Evolutionary conservation across 1,140 invertebrate species (phyloP).

Genomic region (Thereuonema tuberculata): DNA sequence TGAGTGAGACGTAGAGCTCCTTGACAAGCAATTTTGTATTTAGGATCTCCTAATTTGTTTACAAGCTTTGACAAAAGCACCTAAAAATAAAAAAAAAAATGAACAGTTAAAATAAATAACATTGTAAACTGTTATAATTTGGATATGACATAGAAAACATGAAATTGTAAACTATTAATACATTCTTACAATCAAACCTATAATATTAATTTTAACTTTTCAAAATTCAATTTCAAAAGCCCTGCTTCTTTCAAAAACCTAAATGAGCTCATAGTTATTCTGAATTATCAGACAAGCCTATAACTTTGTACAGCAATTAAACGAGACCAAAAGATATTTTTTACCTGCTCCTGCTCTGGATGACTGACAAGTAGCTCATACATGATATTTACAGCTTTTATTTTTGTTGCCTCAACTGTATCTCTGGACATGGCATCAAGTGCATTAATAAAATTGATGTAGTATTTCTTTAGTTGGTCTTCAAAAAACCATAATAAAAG

Average conservation of each 20-base stretch:
- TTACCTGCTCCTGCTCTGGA: constrained; percentile 74
- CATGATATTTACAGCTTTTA: constrained; percentile 61
- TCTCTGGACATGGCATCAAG: constrained; percentile 49
- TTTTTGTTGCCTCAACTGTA: constrained; percentile 59
- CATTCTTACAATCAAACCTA: too few species aligned
- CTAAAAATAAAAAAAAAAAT: constrained; percentile 23
- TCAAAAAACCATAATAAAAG: constrained; percentile 60
- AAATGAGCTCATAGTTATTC: too few species aligned
- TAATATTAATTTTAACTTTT: too few species aligned
- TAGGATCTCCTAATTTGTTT: constrained; percentile 92
- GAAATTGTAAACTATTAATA: too few species aligned
- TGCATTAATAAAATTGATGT: constrained; percentile 51
- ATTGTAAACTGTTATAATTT: constrained; percentile 3
- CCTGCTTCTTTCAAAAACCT: too few species aligned
- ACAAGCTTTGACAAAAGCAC: constrained; percentile 64
- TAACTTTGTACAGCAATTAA: too few species aligned
- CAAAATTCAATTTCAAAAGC: too few species aligned
- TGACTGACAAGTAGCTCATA: constrained; percentile 63
- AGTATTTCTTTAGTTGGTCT: constrained; percentile 60
- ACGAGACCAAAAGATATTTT: too few species aligned
- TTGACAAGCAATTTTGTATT: constrained; percentile 70
- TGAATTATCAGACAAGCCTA: too few species aligned
- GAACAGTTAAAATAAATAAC: neutral
- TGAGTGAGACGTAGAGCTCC: constrained; percentile 71
- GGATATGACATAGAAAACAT: neutral